phyloP scores from a whole-genome alignment of 2,113 vertebrate species.

The Perca flavescens region DNA sequence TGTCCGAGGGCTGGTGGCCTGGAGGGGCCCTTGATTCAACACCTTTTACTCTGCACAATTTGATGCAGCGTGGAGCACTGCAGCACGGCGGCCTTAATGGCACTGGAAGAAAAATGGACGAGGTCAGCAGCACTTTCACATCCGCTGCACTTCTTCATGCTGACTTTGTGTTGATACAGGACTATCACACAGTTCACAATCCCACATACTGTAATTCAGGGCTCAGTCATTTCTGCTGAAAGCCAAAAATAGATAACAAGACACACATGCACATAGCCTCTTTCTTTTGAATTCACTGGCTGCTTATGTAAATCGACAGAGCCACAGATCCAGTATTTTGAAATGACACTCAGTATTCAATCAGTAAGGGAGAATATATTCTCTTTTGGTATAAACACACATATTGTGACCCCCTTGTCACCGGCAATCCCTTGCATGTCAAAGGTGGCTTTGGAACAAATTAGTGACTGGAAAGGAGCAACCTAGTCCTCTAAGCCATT shows the following conservation, averaged over 20 bases:
- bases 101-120: constrained; percentile 72
- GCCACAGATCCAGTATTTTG: constrained; percentile 20
- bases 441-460: constrained; percentile 81
- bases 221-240: constrained; percentile 38
- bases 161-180: constrained; percentile 73
- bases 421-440: constrained; percentile 69
- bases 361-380: not conserved
- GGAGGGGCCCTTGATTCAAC: constrained; percentile 54
- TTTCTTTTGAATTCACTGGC: constrained; percentile 13
- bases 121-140: constrained; percentile 79
- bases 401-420: constrained; percentile 63
- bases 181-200: constrained; percentile 58
- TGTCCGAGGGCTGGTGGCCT: constrained; percentile 64
- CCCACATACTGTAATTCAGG: constrained; percentile 25
- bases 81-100: constrained; percentile 70
- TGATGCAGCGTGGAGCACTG: constrained; percentile 56
- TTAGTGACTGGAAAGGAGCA: constrained; percentile 72
- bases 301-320: constrained; percentile 34
- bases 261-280: constrained; percentile 29
- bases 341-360: constrained; percentile 10
- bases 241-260: constrained; percentile 44
- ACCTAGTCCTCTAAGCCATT: constrained; percentile 73
- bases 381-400: constrained; percentile 44
- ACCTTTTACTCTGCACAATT: constrained; percentile 73
- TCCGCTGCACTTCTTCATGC: constrained; percentile 67